These are phyloP conservation scores for Emydocephalus ijimae DNA, from an alignment of 2,113 vertebrate genomes.

Conservation along the genomic window DNA sequence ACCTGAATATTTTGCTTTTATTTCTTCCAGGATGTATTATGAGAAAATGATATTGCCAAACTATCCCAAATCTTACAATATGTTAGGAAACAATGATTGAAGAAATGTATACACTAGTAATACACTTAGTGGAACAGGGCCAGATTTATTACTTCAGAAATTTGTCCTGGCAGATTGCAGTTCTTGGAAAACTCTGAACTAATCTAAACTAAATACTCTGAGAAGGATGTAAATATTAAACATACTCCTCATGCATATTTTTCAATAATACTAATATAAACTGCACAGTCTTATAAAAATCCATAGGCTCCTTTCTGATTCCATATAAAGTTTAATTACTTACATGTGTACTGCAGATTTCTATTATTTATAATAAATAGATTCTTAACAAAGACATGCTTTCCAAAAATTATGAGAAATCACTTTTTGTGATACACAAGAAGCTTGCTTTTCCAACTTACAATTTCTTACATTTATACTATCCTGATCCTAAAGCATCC, in stretches of 20 bases:
- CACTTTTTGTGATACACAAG: not conserved
- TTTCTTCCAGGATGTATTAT: constrained; percentile 6
- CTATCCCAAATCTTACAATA: not conserved
- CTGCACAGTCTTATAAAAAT: not conserved
- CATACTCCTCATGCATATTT: not conserved
- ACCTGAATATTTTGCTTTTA: constrained; percentile 45
- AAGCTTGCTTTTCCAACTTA: rapidly evolving
- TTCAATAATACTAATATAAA: not conserved
- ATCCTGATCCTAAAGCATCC: not conserved
- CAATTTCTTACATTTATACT: not conserved
- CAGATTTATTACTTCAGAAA: constrained; percentile 18
- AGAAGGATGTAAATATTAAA: constrained; percentile 8
- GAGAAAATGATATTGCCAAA: not conserved
- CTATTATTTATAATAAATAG: not conserved
- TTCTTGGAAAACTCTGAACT: not conserved
- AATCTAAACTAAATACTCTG: rapidly evolving
- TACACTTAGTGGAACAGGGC: not conserved
- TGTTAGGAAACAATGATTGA: constrained; percentile 13
- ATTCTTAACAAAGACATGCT: not conserved
- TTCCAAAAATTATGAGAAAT: not conserved
- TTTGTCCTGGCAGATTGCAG: not conserved
- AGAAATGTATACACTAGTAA: not conserved
- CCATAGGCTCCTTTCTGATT: not conserved
- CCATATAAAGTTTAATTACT: not conserved
- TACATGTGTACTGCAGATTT: not conserved